Conservation (phyloP, 2,888 invertebrate species). For the Ecdyonurus torrentis region DNA sequence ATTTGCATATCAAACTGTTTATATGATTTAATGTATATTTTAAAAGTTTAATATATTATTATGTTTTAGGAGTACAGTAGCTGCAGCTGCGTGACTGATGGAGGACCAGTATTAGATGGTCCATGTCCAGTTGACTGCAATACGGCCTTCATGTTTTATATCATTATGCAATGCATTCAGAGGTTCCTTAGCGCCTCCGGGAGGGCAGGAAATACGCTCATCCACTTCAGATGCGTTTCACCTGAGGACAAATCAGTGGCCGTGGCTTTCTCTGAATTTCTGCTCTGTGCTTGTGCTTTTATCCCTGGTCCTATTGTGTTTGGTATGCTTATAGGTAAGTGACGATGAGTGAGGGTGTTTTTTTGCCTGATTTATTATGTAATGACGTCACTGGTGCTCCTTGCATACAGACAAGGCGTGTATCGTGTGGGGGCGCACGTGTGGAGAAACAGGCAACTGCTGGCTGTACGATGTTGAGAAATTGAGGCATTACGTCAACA, state of each 20-base stretch:
- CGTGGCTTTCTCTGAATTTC: slow-evolving; percentile 20
- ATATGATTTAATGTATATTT: no score
- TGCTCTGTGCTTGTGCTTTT: slow-evolving; percentile 21
- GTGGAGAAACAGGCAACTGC: slow-evolving; percentile 22
- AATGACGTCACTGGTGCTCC: not conserved
- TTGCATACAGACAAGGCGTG: slow-evolving; percentile 23
- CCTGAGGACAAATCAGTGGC: slow-evolving; percentile 22
- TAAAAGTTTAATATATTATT: no score
- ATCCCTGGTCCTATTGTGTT: slow-evolving; percentile 29
- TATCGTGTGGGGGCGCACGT: slow-evolving; percentile 24
- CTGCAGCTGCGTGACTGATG: slow-evolving; percentile 10
- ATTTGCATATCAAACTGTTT: no score
- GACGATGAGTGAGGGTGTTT: not conserved
- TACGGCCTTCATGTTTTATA: slow-evolving; percentile 18
- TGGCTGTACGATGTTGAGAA: slow-evolving; percentile 24
- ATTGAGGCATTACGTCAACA: slow-evolving; percentile 19
- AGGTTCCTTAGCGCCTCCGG: slow-evolving; percentile 20
- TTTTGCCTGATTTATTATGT: not conserved
- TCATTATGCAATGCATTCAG: slow-evolving; percentile 17
- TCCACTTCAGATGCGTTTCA: slow-evolving; percentile 21
- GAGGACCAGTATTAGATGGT: slow-evolving; percentile 13
- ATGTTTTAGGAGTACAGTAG: slow-evolving; percentile 10
- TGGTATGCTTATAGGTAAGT: slow-evolving; percentile 25
- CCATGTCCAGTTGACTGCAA: slow-evolving; percentile 18
- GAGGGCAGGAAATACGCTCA: slow-evolving; percentile 19